These are phyloP conservation scores for Eulemur macaco DNA, from an alignment of 2,113 vertebrate species.

Conservation along the genomic window DNA sequence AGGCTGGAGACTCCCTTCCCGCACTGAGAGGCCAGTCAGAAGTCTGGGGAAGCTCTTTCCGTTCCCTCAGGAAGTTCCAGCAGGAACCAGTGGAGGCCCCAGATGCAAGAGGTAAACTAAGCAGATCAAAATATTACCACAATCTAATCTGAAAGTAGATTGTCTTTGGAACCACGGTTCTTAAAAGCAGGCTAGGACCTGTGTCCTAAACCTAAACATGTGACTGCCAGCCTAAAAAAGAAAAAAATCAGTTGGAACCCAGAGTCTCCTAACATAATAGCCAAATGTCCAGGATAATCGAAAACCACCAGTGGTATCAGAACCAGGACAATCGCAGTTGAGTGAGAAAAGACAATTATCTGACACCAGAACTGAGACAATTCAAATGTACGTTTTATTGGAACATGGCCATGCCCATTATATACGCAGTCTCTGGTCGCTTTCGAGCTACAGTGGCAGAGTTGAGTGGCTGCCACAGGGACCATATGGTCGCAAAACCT, in stretches of 20 bases:
- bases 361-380: accelerated
- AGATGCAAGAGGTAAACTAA: background rate
- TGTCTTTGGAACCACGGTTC: background rate
- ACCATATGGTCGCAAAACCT: background rate
- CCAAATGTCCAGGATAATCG: background rate
- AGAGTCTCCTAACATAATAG: background rate
- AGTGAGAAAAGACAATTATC: background rate
- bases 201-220: background rate
- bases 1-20: background rate
- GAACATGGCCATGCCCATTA: background rate
- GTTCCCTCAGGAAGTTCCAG: background rate
- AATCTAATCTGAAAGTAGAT: background rate
- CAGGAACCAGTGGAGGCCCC: background rate
- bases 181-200: background rate
- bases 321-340: background rate
- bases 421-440: background rate
- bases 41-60: background rate
- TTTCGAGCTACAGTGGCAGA: background rate
- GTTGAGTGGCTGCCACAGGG: background rate
- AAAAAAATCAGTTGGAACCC: background rate
- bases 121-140: background rate
- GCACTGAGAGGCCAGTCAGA: background rate
- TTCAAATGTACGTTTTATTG: background rate
- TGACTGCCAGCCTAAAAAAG: background rate
- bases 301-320: background rate